Base-by-base conservation (phyloP, 2,888 invertebrate genomes). In the Chrysotoxum bicinctum region DNA sequence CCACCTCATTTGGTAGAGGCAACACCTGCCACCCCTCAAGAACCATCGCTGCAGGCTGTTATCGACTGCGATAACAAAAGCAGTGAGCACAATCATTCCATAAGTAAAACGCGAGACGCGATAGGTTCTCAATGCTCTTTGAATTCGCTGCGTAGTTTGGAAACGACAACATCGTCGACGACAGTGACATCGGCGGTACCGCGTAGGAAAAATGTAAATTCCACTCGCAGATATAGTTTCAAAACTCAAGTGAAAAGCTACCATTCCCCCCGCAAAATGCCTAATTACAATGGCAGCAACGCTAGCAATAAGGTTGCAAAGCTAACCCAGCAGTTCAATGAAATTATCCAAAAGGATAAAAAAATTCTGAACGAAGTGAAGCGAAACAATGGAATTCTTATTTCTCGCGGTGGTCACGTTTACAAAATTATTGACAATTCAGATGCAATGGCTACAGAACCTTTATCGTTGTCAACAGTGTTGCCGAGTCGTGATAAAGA, bases 311-410 rank as follows among this genome's bases (percentile, higher is more conserved):
- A 94, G 90, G 96, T 96, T 40, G 94, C 95, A 58, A 94, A 94
- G 89, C 90, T 96, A 77, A 94, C 95, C 1, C 94, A 94, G 87
- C 95, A 95, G 89, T 96, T 95, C 89, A 95, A 96, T 89, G 94
- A 94, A 89, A 92, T 95, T 88, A 93, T 94, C 84, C 91, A 92
- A 72, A 91, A 91, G 82, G 92, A 92, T 83, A 89, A 89, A 12
- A 89, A 89, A 5, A 89, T 93, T 8, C 89, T 93, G 48, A 93
- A 93, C 87, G 93, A 94, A 89, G 93, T 94, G 6, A 94, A 94
- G 90, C 92, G 94, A 69, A 94, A 93, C 88, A 93, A 89, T 90
- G 94, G 92, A 90, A 93, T 93, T 50, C 88, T 93, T 79, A 87
- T 90, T 89, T 89, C 90, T 87, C 92, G 91, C 88, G 92, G 90